Evolutionary conservation across 2,888 invertebrate genomes (phyloP).

Genomic region (Petrolisthes cinctipes): DNA sequence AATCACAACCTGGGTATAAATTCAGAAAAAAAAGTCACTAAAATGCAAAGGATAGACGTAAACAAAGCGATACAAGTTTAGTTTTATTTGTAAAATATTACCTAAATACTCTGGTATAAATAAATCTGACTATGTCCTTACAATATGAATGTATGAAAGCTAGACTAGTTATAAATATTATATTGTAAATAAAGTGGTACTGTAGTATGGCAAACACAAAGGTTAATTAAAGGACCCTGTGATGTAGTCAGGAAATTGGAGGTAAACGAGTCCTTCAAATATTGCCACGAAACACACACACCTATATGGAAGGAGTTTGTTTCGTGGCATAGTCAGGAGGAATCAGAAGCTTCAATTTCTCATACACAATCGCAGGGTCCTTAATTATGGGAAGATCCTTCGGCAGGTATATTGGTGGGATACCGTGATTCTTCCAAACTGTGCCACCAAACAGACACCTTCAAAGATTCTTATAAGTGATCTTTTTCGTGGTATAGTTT

Average conservation of each 20-base stretch:
- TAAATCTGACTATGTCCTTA: conserved; percentile 45
- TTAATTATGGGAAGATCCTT: background rate
- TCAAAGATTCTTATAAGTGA: too few relatives aligned
- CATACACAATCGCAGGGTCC: too few relatives aligned
- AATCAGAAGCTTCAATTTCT: too few relatives aligned
- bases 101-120: conserved; percentile 56
- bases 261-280: too few relatives aligned
- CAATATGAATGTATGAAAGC: conserved; percentile 54
- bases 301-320: too few relatives aligned
- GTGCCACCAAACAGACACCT: too few relatives aligned
- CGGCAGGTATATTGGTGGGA: background rate
- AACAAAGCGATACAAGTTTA: background rate
- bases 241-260: too few relatives aligned
- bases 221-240: background rate
- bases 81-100: conserved; percentile 49
- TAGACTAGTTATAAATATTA: conserved; percentile 53
- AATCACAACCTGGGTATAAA: too few relatives aligned
- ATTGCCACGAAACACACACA: too few relatives aligned
- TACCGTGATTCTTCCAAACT: background rate
- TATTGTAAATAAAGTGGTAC: conserved; percentile 16
- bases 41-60: background rate
- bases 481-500: too few relatives aligned
- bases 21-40: too few relatives aligned
- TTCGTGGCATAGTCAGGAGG: too few relatives aligned
- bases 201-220: conserved; percentile 27